These are phyloP conservation scores for Cranoglanis bouderius DNA, from an alignment of 2,113 vertebrate species.

Conservation along the genomic window DNA sequence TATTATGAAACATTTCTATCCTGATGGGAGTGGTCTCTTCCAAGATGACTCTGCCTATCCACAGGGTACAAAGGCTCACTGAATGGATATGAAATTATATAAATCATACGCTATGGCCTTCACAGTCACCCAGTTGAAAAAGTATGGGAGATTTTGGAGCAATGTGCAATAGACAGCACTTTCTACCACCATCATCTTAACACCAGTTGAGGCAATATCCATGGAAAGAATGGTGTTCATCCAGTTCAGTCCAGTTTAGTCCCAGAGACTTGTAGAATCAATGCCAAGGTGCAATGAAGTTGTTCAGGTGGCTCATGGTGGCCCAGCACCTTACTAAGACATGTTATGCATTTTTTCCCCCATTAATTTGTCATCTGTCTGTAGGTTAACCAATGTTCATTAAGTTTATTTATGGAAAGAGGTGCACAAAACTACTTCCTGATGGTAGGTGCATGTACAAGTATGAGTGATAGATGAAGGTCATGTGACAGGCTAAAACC, in stretches of 20 bases:
- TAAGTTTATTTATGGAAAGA: too few species aligned
- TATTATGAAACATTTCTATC: background rate
- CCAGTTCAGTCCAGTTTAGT: background rate
- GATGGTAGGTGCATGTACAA: background rate
- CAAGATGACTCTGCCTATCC: background rate
- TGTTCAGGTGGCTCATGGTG: background rate
- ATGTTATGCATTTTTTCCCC: background rate
- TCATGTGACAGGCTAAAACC: background rate
- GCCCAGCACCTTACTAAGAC: background rate
- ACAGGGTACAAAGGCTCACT: background rate
- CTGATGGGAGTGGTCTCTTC: background rate
- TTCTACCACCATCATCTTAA: background rate
- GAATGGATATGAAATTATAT: background rate
- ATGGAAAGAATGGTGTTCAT: background rate
- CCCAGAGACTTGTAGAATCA: background rate
- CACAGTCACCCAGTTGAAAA: background rate
- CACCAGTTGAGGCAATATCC: background rate
- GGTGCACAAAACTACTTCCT: background rate
- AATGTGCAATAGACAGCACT: background rate
- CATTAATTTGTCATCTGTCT: background rate
- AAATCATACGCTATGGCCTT: background rate
- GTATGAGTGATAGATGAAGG: background rate
- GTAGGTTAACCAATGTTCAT: background rate
- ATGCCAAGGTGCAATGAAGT: background rate
- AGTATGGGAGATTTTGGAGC: background rate